These are phyloP conservation scores for Oscheius sp. DNA, from an alignment of 1,140 invertebrate species.

Conservation along the genomic window DNA sequence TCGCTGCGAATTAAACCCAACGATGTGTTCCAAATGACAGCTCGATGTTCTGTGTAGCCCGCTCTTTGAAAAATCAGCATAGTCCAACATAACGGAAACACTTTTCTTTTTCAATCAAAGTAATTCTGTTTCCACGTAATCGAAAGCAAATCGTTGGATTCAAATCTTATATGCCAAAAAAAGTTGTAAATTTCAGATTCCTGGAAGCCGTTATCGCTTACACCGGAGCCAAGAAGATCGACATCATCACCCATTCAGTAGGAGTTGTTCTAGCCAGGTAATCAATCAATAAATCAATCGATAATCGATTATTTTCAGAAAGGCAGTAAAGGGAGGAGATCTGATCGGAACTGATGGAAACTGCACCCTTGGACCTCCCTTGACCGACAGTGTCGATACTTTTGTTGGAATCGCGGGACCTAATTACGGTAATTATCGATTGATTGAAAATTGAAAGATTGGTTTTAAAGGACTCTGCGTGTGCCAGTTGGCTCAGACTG, in stretches of 20 bases:
- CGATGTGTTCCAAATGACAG: too few species aligned
- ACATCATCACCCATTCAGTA: constrained; percentile 59
- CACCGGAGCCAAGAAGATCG: constrained; percentile 54
- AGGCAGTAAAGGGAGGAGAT: constrained; percentile 57
- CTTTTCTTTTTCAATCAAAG: background rate
- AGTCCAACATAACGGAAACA: background rate
- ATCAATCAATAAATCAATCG: background rate
- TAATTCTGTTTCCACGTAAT: too few species aligned
- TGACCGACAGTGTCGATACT: constrained; percentile 51
- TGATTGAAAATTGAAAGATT: background rate
- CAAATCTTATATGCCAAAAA: background rate
- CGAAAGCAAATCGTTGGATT: too few species aligned
- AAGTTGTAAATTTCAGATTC: constrained; percentile 37
- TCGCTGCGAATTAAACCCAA: too few species aligned
- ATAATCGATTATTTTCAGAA: constrained; percentile 42
- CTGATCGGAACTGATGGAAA: constrained; percentile 60
- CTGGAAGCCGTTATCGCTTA: constrained; percentile 56
- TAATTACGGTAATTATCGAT: constrained; percentile 47
- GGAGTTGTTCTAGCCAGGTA: constrained; percentile 52
- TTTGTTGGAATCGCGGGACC: constrained; percentile 59
- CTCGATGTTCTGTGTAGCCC: too few species aligned
- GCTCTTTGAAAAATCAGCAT: background rate
- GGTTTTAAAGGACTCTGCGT: constrained; percentile 47
- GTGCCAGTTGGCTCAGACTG: constrained; percentile 59
- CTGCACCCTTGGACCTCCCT: constrained; percentile 54